Evolutionary conservation across 92 coral and sea anemone genomes (phyloP).

Genomic region (Porites lobata): DNA sequence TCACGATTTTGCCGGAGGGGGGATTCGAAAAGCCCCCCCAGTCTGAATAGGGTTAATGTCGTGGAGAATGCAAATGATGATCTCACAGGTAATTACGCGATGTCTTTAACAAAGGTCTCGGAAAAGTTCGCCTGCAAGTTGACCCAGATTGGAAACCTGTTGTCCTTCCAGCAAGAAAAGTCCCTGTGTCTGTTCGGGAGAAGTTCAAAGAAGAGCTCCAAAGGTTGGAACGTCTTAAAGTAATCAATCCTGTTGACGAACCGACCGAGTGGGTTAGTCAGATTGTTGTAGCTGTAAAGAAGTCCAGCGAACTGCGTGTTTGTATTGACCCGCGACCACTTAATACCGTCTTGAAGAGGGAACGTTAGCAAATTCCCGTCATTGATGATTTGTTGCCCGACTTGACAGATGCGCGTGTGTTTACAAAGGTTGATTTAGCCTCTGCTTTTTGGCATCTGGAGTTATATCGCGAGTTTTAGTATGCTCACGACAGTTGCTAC

Average conservation of each 20-base stretch:
- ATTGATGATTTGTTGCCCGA: too few relatives aligned
- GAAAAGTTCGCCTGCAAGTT: conserved; percentile 57
- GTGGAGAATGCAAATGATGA: conserved; percentile 24
- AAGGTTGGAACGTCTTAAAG: conserved; percentile 17
- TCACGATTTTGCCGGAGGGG: too few relatives aligned
- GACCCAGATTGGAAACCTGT: conserved; percentile 27
- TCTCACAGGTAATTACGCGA: conserved; percentile 37
- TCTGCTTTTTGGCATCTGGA: conserved; percentile 43
- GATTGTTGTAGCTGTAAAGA: too few relatives aligned
- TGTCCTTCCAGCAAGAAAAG: conserved; percentile 40
- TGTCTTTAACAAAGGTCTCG: conserved; percentile 39
- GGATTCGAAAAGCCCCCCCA: too few relatives aligned
- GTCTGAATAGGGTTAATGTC: neutral
- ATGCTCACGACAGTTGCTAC: too few relatives aligned
- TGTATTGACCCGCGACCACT: too few relatives aligned
- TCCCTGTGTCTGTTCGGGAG: conserved; percentile 43
- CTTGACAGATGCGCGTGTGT: conserved; percentile 40
- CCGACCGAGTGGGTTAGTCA: too few relatives aligned
- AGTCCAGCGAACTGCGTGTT: too few relatives aligned
- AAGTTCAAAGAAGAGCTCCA: conserved; percentile 39
- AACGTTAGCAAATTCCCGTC: too few relatives aligned
- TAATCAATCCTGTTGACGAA: too few relatives aligned
- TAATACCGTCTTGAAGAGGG: too few relatives aligned
- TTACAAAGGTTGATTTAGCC: neutral
- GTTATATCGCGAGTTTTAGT: neutral